Conservation (phyloP, 2,888 invertebrate species). For the Nomada lathburiana region DNA sequence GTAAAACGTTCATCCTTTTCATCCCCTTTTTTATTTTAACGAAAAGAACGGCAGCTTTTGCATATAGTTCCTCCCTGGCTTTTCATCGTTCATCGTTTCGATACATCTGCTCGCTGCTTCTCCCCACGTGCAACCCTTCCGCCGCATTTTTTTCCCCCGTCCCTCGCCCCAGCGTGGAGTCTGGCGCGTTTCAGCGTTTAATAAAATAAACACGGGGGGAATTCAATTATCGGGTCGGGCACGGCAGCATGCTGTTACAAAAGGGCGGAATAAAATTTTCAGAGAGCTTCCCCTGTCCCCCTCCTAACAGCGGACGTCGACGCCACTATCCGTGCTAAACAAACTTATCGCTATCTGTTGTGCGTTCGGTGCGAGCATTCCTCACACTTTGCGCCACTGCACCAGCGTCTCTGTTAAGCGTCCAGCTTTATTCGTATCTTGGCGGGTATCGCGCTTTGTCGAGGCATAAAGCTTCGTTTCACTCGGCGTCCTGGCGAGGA, state of each 20-base stretch:
- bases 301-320: not conserved
- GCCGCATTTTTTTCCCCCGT: not conserved
- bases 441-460: slow-evolving; percentile 6
- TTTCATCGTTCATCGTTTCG: not conserved
- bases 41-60: not conserved
- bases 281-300: not conserved
- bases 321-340: not conserved
- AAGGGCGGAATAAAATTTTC: not conserved
- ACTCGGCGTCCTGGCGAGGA: not conserved
- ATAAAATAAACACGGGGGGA: slow-evolving; percentile 46
- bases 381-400: not conserved
- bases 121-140: not conserved
- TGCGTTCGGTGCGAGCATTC: slow-evolving; percentile 24
- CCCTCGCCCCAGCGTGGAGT: not conserved
- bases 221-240: slow-evolving; percentile 41
- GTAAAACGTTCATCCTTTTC: not conserved
- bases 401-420: not conserved
- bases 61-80: not conserved
- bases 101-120: not conserved
- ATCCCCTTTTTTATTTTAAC: not conserved
- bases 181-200: slow-evolving; percentile 35
- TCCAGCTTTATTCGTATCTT: not conserved
- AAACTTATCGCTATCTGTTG: slow-evolving; percentile 3
- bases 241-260: not conserved
- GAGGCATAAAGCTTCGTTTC: slow-evolving; percentile 25